Evolutionary conservation across 2,888 invertebrate species (phyloP), one percentile per base, ranked within the genome.

Genomic region (Andricus quercusramuli): DNA sequence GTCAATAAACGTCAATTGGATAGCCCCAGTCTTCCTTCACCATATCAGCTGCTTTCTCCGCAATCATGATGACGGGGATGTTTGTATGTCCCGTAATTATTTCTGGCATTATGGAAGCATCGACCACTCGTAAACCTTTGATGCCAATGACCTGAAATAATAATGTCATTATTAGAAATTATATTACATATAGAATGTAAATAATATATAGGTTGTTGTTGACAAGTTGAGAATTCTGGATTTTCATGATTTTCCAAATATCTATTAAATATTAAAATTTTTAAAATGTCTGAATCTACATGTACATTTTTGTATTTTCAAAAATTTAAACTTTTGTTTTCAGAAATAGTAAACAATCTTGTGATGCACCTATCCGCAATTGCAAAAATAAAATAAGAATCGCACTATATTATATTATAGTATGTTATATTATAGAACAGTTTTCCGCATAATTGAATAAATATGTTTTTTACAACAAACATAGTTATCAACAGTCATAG

Each of bases 21-120:
- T 87, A 88, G 37, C 89, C 88, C 95, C 95, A 95, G 79, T 93
- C 93, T 78, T 91, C 88, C 87, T 94, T 95, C 37, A 96, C 94
- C 91, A 95, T 93, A 89, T 95, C 95, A 0, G 95, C 94, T 5
- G 94, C 95, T 88, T 95, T 96, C 92, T 96, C 96, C 0, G 94
- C 96, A 76, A 96, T 95, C 96, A 96, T 96, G 56, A 95, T 94
- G 0, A 94, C 94, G 11, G 95, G 95, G 4, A 95, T 95, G 85
- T 95, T 95, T 0, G 95, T 95, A 89, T 96, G 95, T 1, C 95
- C 95, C 1, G 94, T 94, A 70, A 94, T 93, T 9, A 95, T 94
- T 81, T 93, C 93, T 0, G 96, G 96, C 91, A 96, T 95, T 32
- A 96, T 93, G 83, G 95, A 95, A 65, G 95, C 94, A 88, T 96